Conservation (phyloP, 2,797 vertebrate species). For the Cephalopachus bancanus region DNA sequence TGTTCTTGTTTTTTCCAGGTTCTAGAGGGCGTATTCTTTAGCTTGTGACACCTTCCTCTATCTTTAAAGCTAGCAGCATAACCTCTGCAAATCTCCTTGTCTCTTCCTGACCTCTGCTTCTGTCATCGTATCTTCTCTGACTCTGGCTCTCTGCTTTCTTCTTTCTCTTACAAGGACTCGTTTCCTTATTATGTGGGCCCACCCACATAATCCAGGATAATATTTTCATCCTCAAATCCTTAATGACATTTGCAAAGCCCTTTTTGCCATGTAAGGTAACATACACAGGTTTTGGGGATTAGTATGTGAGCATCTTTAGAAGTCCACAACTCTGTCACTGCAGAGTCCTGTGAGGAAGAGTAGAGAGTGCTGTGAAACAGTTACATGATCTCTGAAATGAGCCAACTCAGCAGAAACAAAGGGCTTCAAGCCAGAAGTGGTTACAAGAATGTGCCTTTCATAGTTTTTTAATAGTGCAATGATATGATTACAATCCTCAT, state of each 20-base stretch:
- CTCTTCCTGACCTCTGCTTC: background rate
- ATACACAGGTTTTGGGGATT: background rate
- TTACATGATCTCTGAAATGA: background rate
- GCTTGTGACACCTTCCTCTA: background rate
- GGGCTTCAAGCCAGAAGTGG: background rate
- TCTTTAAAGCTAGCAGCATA: background rate
- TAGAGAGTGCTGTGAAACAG: background rate
- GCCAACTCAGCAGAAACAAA: background rate
- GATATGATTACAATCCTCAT: background rate
- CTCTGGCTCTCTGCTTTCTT: background rate
- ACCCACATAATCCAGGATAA: background rate
- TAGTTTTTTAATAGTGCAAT: slow-evolving; percentile 24
- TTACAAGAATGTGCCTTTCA: background rate
- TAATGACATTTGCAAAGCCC: background rate
- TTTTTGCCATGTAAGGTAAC: background rate
- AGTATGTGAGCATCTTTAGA: background rate
- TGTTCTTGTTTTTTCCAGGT: background rate
- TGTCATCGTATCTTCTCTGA: background rate
- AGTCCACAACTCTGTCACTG: background rate
- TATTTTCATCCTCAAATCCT: background rate
- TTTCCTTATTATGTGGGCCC: background rate
- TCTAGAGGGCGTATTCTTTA: background rate
- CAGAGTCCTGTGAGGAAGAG: background rate
- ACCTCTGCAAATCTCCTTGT: background rate
- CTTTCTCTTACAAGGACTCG: background rate